Base-by-base conservation (phyloP, 2,113 vertebrate genomes). In the Nestor notabilis region DNA sequence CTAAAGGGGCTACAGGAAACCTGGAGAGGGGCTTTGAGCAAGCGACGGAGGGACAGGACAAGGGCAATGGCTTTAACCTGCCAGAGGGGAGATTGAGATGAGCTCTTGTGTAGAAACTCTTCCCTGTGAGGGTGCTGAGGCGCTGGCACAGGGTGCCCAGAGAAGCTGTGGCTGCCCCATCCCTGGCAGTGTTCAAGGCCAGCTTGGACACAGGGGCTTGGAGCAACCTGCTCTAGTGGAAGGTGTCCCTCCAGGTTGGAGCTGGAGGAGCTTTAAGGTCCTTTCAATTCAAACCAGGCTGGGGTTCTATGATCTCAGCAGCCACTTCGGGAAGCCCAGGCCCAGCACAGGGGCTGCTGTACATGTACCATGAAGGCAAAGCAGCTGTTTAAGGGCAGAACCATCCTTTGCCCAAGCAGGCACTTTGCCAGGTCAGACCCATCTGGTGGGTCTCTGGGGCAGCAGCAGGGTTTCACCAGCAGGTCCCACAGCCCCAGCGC, bases 301-400 rank as follows among this genome's bases (percentile, higher is more conserved):
- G 19, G 0, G 55, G 20, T 3, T 21, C 55, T n/a, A 13, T 14
- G 33, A n/a, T 13, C 55, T n/a, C 13, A 58, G 75, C 55, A 87
- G 44, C 13, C 27, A 2, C 43, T 35, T 15, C 5, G 58, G 49
- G 60, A 47, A 83, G 61, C 44, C 81, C 23, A 31, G 5, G 50
- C 13, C 46, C 41, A 18, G 10, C 63, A 75, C 9, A 53, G 25
- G 7, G n/a, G 7, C 33, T 29, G 25, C 10, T 55, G 17, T 1
- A 46, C 1, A 0, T 0, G 0, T 9, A 11, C 13, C 28, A 25
- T 1, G 3, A 61, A 61, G 55, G 33, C 50, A 64, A 70, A 61
- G 56, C 33, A 58, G 56, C 33, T 58, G 21, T 33, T 35, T n/a
- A 35, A 24, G 12, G 70, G 49, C 43, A 23, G 29, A 68, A 14